A percentile compares a stretch with the other conserved stretches of the same genome.
Conservation (phyloP, 1,140 invertebrate species). For the Hycleus cichorii region DNA sequence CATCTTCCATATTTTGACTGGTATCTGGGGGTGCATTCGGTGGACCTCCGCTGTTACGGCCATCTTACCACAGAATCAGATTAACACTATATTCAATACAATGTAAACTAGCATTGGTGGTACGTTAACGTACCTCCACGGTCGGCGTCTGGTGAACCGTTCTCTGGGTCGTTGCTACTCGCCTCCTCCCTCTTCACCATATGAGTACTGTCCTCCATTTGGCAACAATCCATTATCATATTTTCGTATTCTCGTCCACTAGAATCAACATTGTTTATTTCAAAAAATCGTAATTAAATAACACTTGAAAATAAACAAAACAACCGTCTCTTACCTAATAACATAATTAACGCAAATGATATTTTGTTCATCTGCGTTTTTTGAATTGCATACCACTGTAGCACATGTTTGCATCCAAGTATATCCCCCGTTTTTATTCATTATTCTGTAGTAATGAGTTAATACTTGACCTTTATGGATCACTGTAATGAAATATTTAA, state of each 20-base stretch:
- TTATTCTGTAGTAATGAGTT: conserved; percentile 90
- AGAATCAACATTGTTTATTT: conserved; percentile 35
- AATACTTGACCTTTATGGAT: conserved; percentile 94
- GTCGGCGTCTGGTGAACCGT: conserved; percentile 79
- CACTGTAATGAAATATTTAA: conserved; percentile 53
- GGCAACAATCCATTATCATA: conserved; percentile 87
- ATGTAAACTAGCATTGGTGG: conserved; percentile 35
- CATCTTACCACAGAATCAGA: conserved; percentile 43
- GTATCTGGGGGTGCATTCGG: conserved; percentile 48
- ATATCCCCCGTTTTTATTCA: conserved; percentile 93
- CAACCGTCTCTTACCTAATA: conserved; percentile 60
- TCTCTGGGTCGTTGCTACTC: conserved; percentile 71
- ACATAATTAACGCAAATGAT: conserved; percentile 96
- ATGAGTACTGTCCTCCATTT: conserved; percentile 72
- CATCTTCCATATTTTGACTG: conserved; percentile 47
- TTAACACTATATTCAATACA: conserved; percentile 27
- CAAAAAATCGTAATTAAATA: too few species aligned
- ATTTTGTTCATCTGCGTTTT: conserved; percentile 92
- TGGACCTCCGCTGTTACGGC: conserved; percentile 49
- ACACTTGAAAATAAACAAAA: background rate
- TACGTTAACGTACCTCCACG: conserved; percentile 53
- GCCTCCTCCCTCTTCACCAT: conserved; percentile 72
- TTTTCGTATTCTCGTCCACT: conserved; percentile 86
- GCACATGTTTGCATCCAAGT: conserved; percentile 96
- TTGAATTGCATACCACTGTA: conserved; percentile 90